Percentiles rank a stretch among this genome's conserved stretches.
These are phyloP conservation scores for Reticulitermes lucifugus DNA, from an alignment of 2,888 invertebrate genomes.

Conservation along the genomic window DNA sequence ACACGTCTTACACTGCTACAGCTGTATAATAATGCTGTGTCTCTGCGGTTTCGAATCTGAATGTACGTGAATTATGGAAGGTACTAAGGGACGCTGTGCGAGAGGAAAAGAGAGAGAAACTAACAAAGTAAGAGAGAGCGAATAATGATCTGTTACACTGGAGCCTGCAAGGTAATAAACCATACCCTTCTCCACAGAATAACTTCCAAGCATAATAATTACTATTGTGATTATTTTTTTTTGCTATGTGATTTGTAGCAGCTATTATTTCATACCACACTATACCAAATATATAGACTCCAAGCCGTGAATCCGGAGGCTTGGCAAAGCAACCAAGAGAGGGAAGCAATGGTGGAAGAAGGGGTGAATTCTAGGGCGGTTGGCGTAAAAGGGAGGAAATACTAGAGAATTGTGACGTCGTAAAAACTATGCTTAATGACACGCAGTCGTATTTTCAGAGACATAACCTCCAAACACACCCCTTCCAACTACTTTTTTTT, in stretches of 20 bases:
- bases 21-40: neutral
- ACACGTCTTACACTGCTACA: neutral
- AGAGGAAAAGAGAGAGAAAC: slow-evolving; percentile 22
- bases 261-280: slow-evolving; percentile 43
- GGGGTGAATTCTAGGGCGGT: neutral
- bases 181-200: slow-evolving; percentile 46
- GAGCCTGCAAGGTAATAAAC: slow-evolving; percentile 47
- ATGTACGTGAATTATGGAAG: slow-evolving; percentile 24
- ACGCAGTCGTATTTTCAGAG: slow-evolving; percentile 7
- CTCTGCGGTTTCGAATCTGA: slow-evolving; percentile 4
- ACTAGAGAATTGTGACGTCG: slow-evolving; percentile 39
- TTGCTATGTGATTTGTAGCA: slow-evolving; percentile 47
- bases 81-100: neutral
- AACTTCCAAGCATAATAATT: slow-evolving; percentile 50
- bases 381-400: slow-evolving; percentile 26
- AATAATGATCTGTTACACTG: slow-evolving; percentile 47
- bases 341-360: too few species aligned
- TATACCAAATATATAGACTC: slow-evolving; percentile 34
- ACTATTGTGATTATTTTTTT: slow-evolving; percentile 51
- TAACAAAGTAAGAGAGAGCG: slow-evolving; percentile 17
- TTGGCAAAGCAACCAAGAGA: too few species aligned
- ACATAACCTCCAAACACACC: neutral
- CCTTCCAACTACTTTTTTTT: neutral
- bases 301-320: slow-evolving; percentile 9
- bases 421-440: slow-evolving; percentile 40